Conservation (phyloP, 2,888 invertebrate species). For the Hetaerina titia region DNA sequence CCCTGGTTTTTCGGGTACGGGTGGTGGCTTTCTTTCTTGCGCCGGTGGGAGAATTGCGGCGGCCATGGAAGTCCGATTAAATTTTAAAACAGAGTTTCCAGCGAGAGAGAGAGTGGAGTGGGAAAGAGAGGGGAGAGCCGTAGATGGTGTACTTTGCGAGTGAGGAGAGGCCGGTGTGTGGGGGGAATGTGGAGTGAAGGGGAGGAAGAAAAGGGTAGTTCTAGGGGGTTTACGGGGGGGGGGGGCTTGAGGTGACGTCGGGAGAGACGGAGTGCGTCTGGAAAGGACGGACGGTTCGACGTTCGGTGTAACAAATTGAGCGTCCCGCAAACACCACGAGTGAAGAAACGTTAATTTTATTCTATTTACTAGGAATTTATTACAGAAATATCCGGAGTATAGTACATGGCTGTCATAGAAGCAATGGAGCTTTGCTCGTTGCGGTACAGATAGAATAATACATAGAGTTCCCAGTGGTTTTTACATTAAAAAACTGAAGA, state of each 20-base stretch:
- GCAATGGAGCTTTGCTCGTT: no score
- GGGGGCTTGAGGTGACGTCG: background rate
- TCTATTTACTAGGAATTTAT: background rate
- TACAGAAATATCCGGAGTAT: background rate
- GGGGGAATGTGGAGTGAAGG: constrained; percentile 46
- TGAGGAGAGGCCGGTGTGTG: constrained; percentile 72
- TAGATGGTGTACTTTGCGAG: background rate
- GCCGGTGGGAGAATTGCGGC: constrained; percentile 70
- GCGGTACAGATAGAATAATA: no score
- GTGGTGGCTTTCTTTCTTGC: constrained; percentile 73
- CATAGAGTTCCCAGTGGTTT: no score
- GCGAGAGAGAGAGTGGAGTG: constrained; percentile 70
- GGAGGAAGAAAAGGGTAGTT: background rate
- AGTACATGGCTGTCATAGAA: background rate
- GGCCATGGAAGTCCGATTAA: constrained; percentile 53
- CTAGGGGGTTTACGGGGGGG: background rate
- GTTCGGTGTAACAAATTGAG: background rate
- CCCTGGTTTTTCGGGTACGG: constrained; percentile 72
- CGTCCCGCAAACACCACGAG: background rate
- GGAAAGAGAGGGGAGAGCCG: constrained; percentile 69
- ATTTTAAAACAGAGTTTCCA: constrained; percentile 68
- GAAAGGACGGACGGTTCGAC: background rate
- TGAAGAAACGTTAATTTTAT: background rate
- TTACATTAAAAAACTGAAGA: no score
- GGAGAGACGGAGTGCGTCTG: background rate